phyloP scores from a whole-genome alignment of 2,113 vertebrate species.

The Perca fluviatilis region DNA sequence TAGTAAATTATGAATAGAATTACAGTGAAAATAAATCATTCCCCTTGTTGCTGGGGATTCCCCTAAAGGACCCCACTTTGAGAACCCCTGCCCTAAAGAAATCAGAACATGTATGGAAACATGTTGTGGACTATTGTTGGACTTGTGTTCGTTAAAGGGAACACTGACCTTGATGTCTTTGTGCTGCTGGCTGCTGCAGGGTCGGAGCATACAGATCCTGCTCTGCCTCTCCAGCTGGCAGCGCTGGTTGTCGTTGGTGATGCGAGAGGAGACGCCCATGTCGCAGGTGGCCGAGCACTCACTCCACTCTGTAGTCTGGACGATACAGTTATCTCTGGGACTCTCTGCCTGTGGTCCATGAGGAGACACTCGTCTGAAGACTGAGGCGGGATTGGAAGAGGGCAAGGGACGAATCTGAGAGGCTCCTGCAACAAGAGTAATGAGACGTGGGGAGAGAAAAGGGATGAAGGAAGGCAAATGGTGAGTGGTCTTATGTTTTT shows the following conservation, averaged over 20 bases:
- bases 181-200: constrained; percentile 75
- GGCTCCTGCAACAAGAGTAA: constrained; percentile 22
- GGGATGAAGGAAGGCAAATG: background rate
- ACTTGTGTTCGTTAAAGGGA: background rate
- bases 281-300: constrained; percentile 85
- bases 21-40: too few relatives aligned
- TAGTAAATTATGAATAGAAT: too few relatives aligned
- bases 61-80: too few relatives aligned
- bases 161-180: constrained; percentile 81
- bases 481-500: background rate
- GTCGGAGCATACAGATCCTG: constrained; percentile 83
- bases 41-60: too few relatives aligned
- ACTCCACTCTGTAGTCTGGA: constrained; percentile 86
- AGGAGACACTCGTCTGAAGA: constrained; percentile 70
- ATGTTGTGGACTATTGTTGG: too few relatives aligned
- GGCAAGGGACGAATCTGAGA: constrained; percentile 53
- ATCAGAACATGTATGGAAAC: background rate
- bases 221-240: constrained; percentile 87
- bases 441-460: background rate
- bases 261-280: constrained; percentile 84
- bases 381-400: constrained; percentile 49
- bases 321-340: constrained; percentile 85
- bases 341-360: constrained; percentile 54
- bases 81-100: too few relatives aligned
- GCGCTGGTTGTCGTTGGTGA: constrained; percentile 85